Evolutionary conservation across 2,888 invertebrate species (phyloP), one percentile per base, ranked within the genome.

Genomic region (Drosophila monieri): DNA sequence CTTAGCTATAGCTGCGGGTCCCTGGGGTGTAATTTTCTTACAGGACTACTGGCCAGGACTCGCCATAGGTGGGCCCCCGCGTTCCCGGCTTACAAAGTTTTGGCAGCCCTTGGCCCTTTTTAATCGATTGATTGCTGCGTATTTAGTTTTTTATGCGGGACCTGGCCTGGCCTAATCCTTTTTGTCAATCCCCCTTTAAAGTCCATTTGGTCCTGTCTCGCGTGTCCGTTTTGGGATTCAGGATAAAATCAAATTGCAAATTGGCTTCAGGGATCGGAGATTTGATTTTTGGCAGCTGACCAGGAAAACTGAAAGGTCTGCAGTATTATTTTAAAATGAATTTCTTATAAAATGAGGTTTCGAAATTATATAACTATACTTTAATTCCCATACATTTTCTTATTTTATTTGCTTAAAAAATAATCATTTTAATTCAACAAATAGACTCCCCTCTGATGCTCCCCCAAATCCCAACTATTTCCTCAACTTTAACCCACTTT

Each of bases 181-280:
- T 43, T 43, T 43, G 43, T 12, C 35, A 35, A 21, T 21, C 12
- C 43, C 37, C 41, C 41, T 18, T 18, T 10, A 9, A 21, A 12
- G 21, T 43, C 51, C 41, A 23, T 15, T 9, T 27, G 18, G 18
- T 15, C 27, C 41, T 39, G 10, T 14, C 25, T 14, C 25, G 61
- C 32, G 48, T 32, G 61, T 48, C 35, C 41, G 21, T 15, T 39
- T 21, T 37, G 32, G 15, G 32, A 18, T 51, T 14, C 27, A n/a
- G 58, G 81, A 80, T 87, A 87, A 78, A 52, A 87, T 81, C 81
- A 76, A 87, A 81, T 78, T 76, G 72, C 62, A 80, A 87, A 87
- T 81, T 85, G 78, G 49, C 48, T 65, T 62, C 10, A 47, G 5
- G 44, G 51, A 44, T 44, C 15, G 25, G 37, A 54, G 59, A 18